Percentiles rank a stretch among this genome's conserved stretches.
Evolutionary conservation across 1,140 invertebrate species (phyloP).

Genomic region (Drosophila lini): DNA sequence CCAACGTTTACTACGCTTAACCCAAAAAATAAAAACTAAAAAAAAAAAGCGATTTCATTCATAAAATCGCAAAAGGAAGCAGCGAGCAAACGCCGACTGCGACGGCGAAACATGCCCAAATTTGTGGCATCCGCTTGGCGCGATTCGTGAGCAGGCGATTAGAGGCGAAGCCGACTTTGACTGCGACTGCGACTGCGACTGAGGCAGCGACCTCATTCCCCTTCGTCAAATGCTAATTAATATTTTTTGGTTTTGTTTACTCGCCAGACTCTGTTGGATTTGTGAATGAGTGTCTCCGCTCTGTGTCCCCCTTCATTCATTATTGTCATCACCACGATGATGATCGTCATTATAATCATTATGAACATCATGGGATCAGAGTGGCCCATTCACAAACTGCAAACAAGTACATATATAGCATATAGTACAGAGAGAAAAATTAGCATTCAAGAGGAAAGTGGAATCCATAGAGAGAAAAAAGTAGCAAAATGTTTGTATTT

Average conservation of each 20-base stretch:
- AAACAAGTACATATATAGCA: constrained; percentile 7
- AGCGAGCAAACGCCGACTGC: constrained; percentile 48
- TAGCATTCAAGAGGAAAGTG: neutral
- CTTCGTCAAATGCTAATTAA: constrained; percentile 73
- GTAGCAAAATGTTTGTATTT: neutral
- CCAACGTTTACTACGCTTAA: constrained; percentile 61
- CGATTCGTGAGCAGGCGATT: constrained; percentile 72
- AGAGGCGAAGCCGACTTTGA: constrained; percentile 40
- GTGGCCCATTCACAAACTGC: constrained; percentile 43
- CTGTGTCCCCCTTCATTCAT: constrained; percentile 49
- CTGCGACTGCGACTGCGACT: constrained; percentile 8
- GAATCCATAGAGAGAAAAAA: neutral
- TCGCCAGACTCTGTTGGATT: constrained; percentile 40
- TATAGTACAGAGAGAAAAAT: neutral
- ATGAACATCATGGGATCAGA: constrained; percentile 12
- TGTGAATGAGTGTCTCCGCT: constrained; percentile 63
- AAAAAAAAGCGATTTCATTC: constrained; percentile 62
- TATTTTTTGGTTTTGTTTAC: constrained; percentile 76
- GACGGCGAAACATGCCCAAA: constrained; percentile 72
- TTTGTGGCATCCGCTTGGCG: constrained; percentile 76
- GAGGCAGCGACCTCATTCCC: constrained; percentile 34
- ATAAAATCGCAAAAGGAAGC: constrained; percentile 79
- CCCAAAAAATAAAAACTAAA: constrained; percentile 8
- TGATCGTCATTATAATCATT: constrained; percentile 9
- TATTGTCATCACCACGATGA: constrained; percentile 32